Evolutionary conservation across 2,797 vertebrate species (phyloP), one percentile per base, ranked within the genome.

Genomic region (Cirrhinus mrigala): DNA sequence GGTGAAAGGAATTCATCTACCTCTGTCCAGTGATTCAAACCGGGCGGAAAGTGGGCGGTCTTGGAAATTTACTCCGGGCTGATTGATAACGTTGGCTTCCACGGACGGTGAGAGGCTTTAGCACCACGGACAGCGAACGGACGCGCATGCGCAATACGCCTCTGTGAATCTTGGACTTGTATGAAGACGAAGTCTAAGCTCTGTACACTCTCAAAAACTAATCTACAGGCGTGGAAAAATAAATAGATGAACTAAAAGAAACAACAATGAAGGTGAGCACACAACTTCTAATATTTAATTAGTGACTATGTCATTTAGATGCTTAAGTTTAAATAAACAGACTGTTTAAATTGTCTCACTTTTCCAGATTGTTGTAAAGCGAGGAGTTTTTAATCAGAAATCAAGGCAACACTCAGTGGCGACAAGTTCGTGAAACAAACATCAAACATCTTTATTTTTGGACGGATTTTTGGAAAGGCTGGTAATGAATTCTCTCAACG

Each of bases 401-500:
- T 46, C 37, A 9, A 73, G 46, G 24, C 69, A 66, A 12, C 60
- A 27, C 52, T 66, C 27, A 24, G 7, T 22, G 20, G 20, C 15
- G 22, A 15, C 12, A 64, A 79, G 15, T 40, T 83, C 44, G 22
- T 78, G 40, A 84, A 48, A 29, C 11, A 66, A 24, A 64, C 12
- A 18, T 79, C 40, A 18, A 15, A 62, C 33, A 40, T 1, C 2
- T 5, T 37, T 33, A 20, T 22, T 44, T 62, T 37, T 56, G 29
- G 46, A 16, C 22, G 33, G 50, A 76, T 80, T 27, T 15, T 18
- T 46, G 24, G 56, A 73, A 54, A 83, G 37, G 62, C 70, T 50
- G 16, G 79, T 14, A 74, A 94, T 94, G 93, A 92, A 91, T 85
- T 71, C 79, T 2, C 69, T 85, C 44, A 95, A 96, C 22, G 3